Conservation (phyloP, 2,797 vertebrate genomes). For the Smutsia temminckii region DNA sequence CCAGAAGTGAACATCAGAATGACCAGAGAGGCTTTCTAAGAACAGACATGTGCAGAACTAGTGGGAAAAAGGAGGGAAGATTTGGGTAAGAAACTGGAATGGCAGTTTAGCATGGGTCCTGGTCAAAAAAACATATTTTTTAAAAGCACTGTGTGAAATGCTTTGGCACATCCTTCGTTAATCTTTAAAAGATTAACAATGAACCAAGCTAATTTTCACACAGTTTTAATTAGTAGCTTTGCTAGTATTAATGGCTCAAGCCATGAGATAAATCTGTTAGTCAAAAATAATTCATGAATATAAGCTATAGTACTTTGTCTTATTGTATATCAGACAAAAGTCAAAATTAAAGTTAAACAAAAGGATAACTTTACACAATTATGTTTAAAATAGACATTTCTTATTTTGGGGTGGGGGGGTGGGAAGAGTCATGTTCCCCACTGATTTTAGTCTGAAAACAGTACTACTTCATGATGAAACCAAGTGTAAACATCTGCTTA, state of each 20-base stretch:
- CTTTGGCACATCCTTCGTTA: neutral
- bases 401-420: neutral
- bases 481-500: neutral
- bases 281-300: slow-evolving; percentile 25
- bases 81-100: neutral
- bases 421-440: neutral
- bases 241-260: slow-evolving; percentile 14
- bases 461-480: neutral
- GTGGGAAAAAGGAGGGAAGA: neutral
- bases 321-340: neutral
- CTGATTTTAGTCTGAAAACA: neutral
- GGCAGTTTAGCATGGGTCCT: neutral
- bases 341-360: slow-evolving; percentile 3
- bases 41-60: neutral
- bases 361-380: neutral
- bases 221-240: neutral
- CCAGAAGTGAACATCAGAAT: neutral
- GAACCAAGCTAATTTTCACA: neutral
- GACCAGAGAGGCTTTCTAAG: neutral
- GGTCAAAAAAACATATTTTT: neutral
- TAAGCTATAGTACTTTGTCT: neutral
- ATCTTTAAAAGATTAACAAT: neutral
- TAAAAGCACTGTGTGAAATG: neutral
- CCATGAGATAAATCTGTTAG: neutral
- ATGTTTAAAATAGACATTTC: slow-evolving; percentile 38